A percentile compares a stretch with the other conserved stretches of the same genome.
phyloP scores from a whole-genome alignment of 2,113 vertebrate species.

The Chionodraco myersi region DNA sequence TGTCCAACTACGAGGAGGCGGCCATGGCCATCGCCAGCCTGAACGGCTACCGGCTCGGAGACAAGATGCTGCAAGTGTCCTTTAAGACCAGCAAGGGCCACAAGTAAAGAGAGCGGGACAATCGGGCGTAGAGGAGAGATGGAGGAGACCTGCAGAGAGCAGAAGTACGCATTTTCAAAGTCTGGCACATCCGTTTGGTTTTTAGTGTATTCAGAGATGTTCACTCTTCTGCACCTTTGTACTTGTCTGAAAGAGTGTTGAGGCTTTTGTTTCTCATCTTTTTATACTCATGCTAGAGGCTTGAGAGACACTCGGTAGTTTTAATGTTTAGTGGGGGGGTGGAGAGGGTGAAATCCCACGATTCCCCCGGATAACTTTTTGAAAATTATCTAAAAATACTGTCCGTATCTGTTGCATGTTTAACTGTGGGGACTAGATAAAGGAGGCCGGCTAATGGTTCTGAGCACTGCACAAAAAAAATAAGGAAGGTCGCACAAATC shows the following conservation, averaged over 20 bases:
- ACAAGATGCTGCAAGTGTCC: slow-evolving; percentile 99
- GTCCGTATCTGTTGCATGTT: slow-evolving; percentile 72
- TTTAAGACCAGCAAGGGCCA: slow-evolving; percentile 99
- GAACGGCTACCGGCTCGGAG: slow-evolving; percentile 97
- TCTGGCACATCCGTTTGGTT: slow-evolving; percentile 67
- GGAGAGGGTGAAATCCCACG: slow-evolving; percentile 73
- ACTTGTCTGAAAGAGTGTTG: slow-evolving; percentile 88
- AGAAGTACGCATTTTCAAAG: slow-evolving; percentile 47
- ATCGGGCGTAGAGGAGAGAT: slow-evolving; percentile 49
- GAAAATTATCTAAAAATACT: slow-evolving; percentile 79
- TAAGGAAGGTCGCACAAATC: not conserved
- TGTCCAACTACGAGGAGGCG: slow-evolving; percentile 99
- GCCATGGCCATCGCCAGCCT: slow-evolving; percentile 99
- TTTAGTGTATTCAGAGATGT: slow-evolving; percentile 86
- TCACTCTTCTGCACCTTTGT: slow-evolving; percentile 91
- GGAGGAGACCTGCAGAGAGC: slow-evolving; percentile 37
- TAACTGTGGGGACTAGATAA: slow-evolving; percentile 28
- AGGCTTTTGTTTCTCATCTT: slow-evolving; percentile 82
- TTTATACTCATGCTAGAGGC: slow-evolving; percentile 89
- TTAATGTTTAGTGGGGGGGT: slow-evolving; percentile 81
- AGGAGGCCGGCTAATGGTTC: slow-evolving; percentile 4
- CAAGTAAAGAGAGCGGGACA: slow-evolving; percentile 86
- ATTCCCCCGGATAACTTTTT: slow-evolving; percentile 85
- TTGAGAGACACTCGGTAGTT: slow-evolving; percentile 87
- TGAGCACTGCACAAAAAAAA: slow-evolving; percentile 29